phyloP scores from a whole-genome alignment of 2,888 invertebrate species.

The Quadroppia sp. region DNA sequence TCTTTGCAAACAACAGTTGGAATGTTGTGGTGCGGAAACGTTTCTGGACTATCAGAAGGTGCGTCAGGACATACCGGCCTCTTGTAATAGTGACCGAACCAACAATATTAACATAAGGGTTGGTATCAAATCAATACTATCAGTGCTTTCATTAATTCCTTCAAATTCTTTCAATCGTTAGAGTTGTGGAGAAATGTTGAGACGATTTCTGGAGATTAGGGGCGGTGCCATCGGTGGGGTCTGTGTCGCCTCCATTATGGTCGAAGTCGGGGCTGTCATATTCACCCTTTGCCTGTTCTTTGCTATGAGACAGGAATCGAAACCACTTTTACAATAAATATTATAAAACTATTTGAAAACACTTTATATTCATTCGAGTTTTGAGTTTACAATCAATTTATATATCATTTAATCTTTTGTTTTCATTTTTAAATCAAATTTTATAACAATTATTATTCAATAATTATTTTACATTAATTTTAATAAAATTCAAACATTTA shows the following conservation, averaged over 20 bases:
- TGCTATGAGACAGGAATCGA: conserved; percentile 5
- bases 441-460: too few relatives aligned
- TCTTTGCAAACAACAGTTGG: conserved; percentile 61
- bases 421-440: too few relatives aligned
- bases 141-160: conserved; percentile 1
- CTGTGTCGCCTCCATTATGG: conserved; percentile 68
- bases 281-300: conserved; percentile 45
- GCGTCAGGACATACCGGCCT: conserved; percentile 63
- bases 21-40: conserved; percentile 83
- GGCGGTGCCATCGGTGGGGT: conserved; percentile 77
- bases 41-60: conserved; percentile 66
- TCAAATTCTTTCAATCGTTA: conserved; percentile 30
- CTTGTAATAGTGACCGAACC: conserved; percentile 47
- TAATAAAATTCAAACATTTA: too few relatives aligned
- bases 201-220: conserved; percentile 80
- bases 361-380: too few relatives aligned
- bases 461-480: too few relatives aligned
- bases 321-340: neutral
- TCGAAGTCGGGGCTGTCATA: conserved; percentile 59
- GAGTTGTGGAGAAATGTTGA: conserved; percentile 79
- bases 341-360: too few relatives aligned
- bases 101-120: conserved; percentile 48
- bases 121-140: conserved; percentile 35
- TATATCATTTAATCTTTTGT: too few relatives aligned
- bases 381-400: too few relatives aligned